Percentiles rank a stretch among this genome's conserved stretches.
Evolutionary conservation across 2,797 vertebrate genomes (phyloP).

Genomic region (Sebastolobus altivelis): DNA sequence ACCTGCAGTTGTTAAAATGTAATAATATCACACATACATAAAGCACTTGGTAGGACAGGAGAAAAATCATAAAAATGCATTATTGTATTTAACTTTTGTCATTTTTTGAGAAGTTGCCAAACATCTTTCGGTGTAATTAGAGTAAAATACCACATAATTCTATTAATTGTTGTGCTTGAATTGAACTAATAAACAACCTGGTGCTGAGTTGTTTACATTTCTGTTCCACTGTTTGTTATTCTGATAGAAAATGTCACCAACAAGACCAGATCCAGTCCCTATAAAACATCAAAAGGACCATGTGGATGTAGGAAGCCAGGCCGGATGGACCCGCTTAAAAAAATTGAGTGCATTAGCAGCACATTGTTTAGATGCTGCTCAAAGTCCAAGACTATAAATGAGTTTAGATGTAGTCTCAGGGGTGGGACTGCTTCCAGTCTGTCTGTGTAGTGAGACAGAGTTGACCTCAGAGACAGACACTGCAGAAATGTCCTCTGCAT

Average conservation of each 20-base stretch:
- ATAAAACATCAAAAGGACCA: slow-evolving; percentile 35
- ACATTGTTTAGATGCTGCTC: slow-evolving; percentile 49
- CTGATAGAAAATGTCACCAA: slow-evolving; percentile 15
- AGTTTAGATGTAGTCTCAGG: slow-evolving; percentile 33
- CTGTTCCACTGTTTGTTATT: slow-evolving; percentile 3
- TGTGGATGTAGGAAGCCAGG: slow-evolving; percentile 11
- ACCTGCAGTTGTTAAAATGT: not conserved
- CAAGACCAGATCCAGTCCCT: not conserved
- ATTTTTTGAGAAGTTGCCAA: not conserved
- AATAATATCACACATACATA: not conserved
- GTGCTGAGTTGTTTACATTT: slow-evolving; percentile 13
- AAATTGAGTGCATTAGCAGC: not conserved
- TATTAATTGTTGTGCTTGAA: not conserved
- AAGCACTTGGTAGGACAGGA: not conserved
- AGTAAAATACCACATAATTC: not conserved
- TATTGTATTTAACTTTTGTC: not conserved
- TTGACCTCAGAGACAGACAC: slow-evolving; percentile 26
- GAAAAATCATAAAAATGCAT: not conserved
- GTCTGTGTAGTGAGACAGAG: slow-evolving; percentile 4
- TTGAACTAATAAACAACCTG: not conserved
- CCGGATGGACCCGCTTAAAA: not conserved
- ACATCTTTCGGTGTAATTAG: not conserved
- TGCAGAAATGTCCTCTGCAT: slow-evolving; percentile 4
- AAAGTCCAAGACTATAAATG: slow-evolving; percentile 36
- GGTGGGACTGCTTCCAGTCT: slow-evolving; percentile 21